Evolutionary conservation across 2,113 vertebrate species (phyloP).

Genomic region (human (Homo sapiens)): DNA sequence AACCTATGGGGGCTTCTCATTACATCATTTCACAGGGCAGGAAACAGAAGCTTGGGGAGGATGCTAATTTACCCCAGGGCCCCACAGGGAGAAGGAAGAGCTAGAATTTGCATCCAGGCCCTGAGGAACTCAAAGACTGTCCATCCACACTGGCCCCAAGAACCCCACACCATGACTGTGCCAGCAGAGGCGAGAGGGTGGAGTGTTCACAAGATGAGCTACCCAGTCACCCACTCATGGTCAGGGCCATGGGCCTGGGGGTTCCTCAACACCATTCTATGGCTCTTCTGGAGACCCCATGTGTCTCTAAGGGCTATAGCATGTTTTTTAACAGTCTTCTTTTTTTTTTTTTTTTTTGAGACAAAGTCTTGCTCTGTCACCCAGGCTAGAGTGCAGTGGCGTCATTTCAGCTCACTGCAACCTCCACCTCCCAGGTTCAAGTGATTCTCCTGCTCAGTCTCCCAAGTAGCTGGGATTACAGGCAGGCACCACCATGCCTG

Average conservation of each 20-base stretch:
- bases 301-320: neutral
- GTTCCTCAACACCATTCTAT: fast-evolving
- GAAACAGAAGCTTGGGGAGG: neutral
- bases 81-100: neutral
- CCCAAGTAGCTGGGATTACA: too few relatives aligned
- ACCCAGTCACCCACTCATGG: fast-evolving
- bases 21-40: neutral
- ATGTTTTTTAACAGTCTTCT: neutral
- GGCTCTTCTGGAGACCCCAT: fast-evolving
- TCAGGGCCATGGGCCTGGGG: neutral
- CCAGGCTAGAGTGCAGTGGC: too few relatives aligned
- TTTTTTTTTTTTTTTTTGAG: too few relatives aligned
- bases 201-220: neutral
- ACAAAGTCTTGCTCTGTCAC: too few relatives aligned
- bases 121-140: neutral
- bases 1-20: too few relatives aligned
- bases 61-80: neutral
- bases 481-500: too few relatives aligned
- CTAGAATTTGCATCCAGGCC: neutral
- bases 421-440: too few relatives aligned
- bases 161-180: neutral
- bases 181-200: fast-evolving
- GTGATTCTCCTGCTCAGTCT: too few relatives aligned
- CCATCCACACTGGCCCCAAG: neutral
- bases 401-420: too few relatives aligned